These are phyloP conservation scores for Erythrolamprus reginae DNA, from an alignment of 2,113 vertebrate species.

Conservation along the genomic window DNA sequence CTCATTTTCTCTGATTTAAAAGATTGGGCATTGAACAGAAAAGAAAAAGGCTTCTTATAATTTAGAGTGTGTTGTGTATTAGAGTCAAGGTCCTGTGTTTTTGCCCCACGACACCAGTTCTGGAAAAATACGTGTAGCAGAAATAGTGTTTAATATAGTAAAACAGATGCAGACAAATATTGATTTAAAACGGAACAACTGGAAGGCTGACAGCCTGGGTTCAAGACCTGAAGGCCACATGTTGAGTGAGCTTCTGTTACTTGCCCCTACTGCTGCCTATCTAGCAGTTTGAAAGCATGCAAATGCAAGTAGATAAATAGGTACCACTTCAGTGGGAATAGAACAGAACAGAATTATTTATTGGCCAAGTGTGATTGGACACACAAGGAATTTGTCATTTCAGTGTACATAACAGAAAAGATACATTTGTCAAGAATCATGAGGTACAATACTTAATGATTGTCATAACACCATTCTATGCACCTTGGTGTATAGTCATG, in stretches of 20 bases:
- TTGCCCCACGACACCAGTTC: not conserved
- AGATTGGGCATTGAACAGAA: not conserved
- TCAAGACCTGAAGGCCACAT: too few species aligned
- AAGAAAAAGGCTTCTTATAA: not conserved
- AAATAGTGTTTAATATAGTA: not conserved
- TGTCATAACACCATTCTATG: not conserved
- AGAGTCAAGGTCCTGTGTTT: not conserved
- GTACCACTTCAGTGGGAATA: not conserved
- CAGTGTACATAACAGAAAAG: too few species aligned
- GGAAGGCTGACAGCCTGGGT: not conserved
- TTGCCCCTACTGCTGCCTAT: not conserved
- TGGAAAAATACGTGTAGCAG: not conserved
- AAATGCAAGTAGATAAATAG: not conserved
- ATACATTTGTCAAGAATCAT: too few species aligned
- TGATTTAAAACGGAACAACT: not conserved
- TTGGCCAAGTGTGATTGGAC: too few species aligned
- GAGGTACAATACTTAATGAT: too few species aligned
- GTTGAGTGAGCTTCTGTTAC: not conserved
- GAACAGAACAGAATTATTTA: too few species aligned
- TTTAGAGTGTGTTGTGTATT: not conserved
- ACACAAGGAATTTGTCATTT: too few species aligned
- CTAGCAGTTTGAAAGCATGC: not conserved
- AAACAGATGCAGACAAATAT: not conserved
- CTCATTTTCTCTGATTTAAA: not conserved
- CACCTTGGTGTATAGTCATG: too few species aligned